Conservation (phyloP, 2,888 invertebrate species). For the Noctua comes region DNA sequence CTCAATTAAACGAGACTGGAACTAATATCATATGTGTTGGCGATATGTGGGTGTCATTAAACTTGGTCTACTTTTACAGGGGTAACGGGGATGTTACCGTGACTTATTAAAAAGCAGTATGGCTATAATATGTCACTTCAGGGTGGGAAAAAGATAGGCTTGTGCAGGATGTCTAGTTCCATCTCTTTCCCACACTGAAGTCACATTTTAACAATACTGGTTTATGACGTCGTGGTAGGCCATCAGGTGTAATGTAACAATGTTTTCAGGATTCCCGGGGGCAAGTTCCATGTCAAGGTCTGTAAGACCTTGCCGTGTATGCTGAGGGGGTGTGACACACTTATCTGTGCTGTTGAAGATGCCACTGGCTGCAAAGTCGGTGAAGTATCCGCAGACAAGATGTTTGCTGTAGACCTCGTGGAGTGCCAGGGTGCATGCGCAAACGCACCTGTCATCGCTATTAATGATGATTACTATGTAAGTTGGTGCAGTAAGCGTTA, state of each 20-base stretch:
- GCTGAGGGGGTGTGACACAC: slow-evolving; percentile 81
- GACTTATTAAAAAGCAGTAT: not conserved
- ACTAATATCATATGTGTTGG: not conserved
- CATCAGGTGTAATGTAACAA: not conserved
- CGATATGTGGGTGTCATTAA: not conserved
- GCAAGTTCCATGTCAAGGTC: slow-evolving; percentile 84
- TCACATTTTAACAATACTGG: not conserved
- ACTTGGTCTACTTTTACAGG: not conserved
- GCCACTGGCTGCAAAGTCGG: slow-evolving; percentile 78
- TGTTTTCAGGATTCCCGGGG: slow-evolving; percentile 76
- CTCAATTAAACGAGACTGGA: not conserved
- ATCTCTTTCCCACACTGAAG: not conserved
- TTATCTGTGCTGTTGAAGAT: slow-evolving; percentile 78
- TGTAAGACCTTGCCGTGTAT: slow-evolving; percentile 85
- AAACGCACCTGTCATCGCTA: slow-evolving; percentile 82
- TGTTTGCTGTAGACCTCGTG: slow-evolving; percentile 84
- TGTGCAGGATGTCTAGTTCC: not conserved
- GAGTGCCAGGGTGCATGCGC: slow-evolving; percentile 86
- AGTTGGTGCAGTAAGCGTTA: slow-evolving; percentile 53
- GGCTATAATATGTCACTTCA: not conserved
- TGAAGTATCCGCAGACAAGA: slow-evolving; percentile 75
- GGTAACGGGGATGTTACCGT: not conserved
- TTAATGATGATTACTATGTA: slow-evolving; percentile 86
- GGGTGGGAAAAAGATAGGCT: not conserved
- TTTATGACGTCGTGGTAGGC: not conserved